Evolutionary conservation across 1,140 invertebrate genomes (phyloP).

Genomic region (Holcopasites calliopsidis): DNA sequence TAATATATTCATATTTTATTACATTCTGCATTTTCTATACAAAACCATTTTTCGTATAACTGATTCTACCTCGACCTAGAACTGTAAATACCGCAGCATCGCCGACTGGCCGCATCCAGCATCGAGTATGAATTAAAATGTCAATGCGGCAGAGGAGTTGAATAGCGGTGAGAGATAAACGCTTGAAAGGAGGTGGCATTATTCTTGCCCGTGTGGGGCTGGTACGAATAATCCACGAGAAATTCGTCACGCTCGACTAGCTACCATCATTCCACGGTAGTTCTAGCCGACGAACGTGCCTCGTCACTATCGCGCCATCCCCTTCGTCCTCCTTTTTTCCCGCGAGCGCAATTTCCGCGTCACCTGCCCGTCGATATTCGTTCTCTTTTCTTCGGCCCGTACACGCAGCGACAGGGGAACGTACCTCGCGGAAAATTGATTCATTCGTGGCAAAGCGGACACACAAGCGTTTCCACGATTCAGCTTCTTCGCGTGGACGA

Average conservation of each 20-base stretch:
- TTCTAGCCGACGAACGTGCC: slow-evolving; percentile 39
- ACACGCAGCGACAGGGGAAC: slow-evolving; percentile 33
- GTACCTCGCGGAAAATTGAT: slow-evolving; percentile 50
- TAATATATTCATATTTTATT: too few species aligned
- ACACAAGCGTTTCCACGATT: background rate
- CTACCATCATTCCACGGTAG: slow-evolving; percentile 39
- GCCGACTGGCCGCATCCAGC: too few species aligned
- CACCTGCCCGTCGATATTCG: slow-evolving; percentile 54
- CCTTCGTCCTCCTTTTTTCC: background rate
- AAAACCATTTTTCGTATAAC: too few species aligned
- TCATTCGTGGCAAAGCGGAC: slow-evolving; percentile 14
- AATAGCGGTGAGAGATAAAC: background rate
- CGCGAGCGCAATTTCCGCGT: slow-evolving; percentile 51
- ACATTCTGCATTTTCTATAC: too few species aligned
- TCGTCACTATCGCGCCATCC: slow-evolving; percentile 49
- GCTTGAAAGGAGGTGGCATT: slow-evolving; percentile 15
- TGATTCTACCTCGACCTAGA: too few species aligned
- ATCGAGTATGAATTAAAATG: too few species aligned
- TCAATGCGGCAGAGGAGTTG: too few species aligned
- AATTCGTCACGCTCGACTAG: slow-evolving; percentile 39
- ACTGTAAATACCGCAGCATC: too few species aligned
- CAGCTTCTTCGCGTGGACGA: background rate
- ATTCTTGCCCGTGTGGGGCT: slow-evolving; percentile 15
- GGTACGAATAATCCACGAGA: slow-evolving; percentile 39
- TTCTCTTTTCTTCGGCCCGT: slow-evolving; percentile 41